phyloP scores from a whole-genome alignment of 2,888 invertebrate genomes.

The Heteromurus nitidus region DNA sequence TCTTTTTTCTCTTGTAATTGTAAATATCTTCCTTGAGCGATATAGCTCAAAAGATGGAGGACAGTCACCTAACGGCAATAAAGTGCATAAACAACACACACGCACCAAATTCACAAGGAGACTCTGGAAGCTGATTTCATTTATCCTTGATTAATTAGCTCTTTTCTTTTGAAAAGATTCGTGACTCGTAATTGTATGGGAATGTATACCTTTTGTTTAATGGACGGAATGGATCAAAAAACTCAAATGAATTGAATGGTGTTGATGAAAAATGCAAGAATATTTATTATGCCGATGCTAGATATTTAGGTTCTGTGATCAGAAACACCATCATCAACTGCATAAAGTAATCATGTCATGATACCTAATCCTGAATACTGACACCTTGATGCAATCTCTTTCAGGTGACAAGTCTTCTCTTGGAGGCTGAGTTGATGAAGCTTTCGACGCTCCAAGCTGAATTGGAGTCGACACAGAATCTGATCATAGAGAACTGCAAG shows the following conservation, averaged over 20 bases:
- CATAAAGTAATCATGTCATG: slow-evolving; percentile 9
- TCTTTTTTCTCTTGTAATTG: too few relatives aligned
- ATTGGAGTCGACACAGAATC: slow-evolving; percentile 80
- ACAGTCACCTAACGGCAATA: too few relatives aligned
- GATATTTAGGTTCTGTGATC: slow-evolving; percentile 19
- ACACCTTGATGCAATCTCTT: slow-evolving; percentile 72
- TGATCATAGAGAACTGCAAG: slow-evolving; percentile 75
- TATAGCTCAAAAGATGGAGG: too few relatives aligned
- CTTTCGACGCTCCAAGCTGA: slow-evolving; percentile 82
- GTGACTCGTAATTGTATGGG: slow-evolving; percentile 47
- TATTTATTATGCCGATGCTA: too few relatives aligned
- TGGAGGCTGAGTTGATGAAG: slow-evolving; percentile 83
- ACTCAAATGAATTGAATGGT: slow-evolving; percentile 15
- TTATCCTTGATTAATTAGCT: slow-evolving; percentile 63
- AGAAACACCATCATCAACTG: not conserved
- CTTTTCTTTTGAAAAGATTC: slow-evolving; percentile 43
- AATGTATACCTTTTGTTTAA: slow-evolving; percentile 40
- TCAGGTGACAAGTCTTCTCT: slow-evolving; percentile 82
- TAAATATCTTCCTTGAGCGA: too few relatives aligned
- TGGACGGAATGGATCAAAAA: slow-evolving; percentile 5
- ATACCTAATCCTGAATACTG: too few relatives aligned
- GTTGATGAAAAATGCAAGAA: not conserved
- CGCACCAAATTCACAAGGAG: not conserved
- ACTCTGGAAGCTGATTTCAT: slow-evolving; percentile 44
- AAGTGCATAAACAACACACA: not conserved